Evolutionary conservation across 2,113 vertebrate species (phyloP).

Genomic region (Ctenodactylus gundi): DNA sequence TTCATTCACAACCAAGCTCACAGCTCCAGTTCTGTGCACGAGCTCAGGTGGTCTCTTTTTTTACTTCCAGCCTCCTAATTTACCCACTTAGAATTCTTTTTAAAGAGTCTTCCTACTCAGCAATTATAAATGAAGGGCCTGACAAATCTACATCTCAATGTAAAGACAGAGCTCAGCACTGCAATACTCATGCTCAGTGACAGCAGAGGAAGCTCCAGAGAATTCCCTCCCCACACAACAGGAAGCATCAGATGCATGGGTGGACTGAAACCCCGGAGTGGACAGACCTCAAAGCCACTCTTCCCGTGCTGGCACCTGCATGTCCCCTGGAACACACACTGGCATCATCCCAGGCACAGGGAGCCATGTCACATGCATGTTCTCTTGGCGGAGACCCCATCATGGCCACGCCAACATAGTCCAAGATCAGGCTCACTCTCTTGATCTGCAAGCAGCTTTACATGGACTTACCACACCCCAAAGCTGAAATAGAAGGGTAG

Average conservation of each 20-base stretch:
- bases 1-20: slow-evolving; percentile 35
- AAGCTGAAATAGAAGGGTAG: not conserved
- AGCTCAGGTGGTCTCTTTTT: not conserved
- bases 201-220: not conserved
- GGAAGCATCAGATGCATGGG: not conserved
- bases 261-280: not conserved
- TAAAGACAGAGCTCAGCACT: not conserved
- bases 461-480: not conserved
- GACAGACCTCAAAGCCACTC: not conserved
- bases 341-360: not conserved
- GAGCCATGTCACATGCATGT: accelerated
- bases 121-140: not conserved
- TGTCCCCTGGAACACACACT: accelerated
- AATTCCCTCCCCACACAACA: not conserved
- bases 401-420: no score
- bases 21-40: not conserved
- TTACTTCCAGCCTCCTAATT: not conserved
- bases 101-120: not conserved
- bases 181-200: not conserved
- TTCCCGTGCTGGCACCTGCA: no score
- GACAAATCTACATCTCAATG: slow-evolving; percentile 10
- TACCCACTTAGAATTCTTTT: slow-evolving; percentile 48
- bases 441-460: not conserved
- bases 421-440: not conserved
- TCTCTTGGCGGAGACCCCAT: not conserved